Conservation (phyloP, 2,797 vertebrate genomes). For the Pangasius krempfi region DNA sequence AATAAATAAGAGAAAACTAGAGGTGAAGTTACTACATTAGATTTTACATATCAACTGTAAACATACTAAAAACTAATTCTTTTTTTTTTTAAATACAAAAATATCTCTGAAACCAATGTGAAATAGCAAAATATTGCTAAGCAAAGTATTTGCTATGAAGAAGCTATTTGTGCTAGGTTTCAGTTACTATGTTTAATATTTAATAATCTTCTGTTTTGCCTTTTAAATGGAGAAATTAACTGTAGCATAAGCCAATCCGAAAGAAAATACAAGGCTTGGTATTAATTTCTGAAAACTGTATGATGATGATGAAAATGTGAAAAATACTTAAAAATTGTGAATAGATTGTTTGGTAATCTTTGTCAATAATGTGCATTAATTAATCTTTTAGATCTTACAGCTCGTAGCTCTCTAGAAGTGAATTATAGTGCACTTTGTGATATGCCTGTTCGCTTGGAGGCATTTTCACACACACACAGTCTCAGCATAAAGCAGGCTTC, state of each 20-base stretch:
- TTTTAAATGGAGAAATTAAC: background rate
- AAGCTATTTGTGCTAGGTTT: background rate
- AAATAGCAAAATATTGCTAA: background rate
- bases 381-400: background rate
- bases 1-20: background rate
- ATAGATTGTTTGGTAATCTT: background rate
- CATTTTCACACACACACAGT: slow-evolving; percentile 11
- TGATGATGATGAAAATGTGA: background rate
- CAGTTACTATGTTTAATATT: background rate
- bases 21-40: background rate
- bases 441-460: background rate
- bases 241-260: background rate
- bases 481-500: background rate
- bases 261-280: background rate
- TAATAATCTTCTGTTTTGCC: background rate
- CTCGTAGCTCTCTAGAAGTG: too few relatives aligned
- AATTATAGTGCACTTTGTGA: background rate
- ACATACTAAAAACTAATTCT: background rate
- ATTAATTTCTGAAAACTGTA: background rate
- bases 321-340: too few relatives aligned
- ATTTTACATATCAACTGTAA: background rate
- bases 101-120: background rate
- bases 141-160: background rate
- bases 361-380: background rate
- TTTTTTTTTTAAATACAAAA: too few relatives aligned